Percentiles rank a stretch among this genome's conserved stretches.
phyloP scores from a whole-genome alignment of 2,113 vertebrate genomes.

The Acanthochromis polyacanthus region DNA sequence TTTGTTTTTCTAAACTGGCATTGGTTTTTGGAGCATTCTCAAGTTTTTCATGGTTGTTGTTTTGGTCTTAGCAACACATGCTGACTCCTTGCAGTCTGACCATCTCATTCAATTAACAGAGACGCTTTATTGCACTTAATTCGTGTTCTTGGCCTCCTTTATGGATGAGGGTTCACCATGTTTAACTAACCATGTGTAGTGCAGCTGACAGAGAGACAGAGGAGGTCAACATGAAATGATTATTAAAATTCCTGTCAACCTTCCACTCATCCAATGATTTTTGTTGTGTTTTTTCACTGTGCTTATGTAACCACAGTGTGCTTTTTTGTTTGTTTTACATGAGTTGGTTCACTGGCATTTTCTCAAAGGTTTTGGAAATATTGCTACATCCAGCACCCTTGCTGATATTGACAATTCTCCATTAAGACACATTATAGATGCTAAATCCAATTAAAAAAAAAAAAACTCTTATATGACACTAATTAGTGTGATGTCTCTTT shows the following conservation, averaged over 20 bases:
- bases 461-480: slow-evolving; percentile 2
- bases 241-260: neutral
- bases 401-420: neutral
- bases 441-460: neutral
- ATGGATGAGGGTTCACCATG: too few species aligned
- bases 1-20: neutral
- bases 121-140: too few species aligned
- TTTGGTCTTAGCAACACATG: too few species aligned
- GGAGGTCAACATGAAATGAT: neutral
- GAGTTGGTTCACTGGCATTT: neutral
- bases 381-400: neutral
- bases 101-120: too few species aligned
- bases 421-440: neutral
- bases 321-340: neutral
- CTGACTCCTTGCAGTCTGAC: too few species aligned
- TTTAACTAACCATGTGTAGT: too few species aligned
- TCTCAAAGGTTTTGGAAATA: too few species aligned
- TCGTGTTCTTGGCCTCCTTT: too few species aligned
- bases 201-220: too few species aligned
- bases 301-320: neutral
- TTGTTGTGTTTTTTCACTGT: too few species aligned
- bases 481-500: neutral
- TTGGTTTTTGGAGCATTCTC: too few species aligned
- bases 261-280: neutral
- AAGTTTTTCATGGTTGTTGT: too few species aligned